Percentiles rank a stretch among this genome's conserved stretches.
Evolutionary conservation across 2,113 vertebrate genomes (phyloP).

Genomic region (Otocyon megalotis): DNA sequence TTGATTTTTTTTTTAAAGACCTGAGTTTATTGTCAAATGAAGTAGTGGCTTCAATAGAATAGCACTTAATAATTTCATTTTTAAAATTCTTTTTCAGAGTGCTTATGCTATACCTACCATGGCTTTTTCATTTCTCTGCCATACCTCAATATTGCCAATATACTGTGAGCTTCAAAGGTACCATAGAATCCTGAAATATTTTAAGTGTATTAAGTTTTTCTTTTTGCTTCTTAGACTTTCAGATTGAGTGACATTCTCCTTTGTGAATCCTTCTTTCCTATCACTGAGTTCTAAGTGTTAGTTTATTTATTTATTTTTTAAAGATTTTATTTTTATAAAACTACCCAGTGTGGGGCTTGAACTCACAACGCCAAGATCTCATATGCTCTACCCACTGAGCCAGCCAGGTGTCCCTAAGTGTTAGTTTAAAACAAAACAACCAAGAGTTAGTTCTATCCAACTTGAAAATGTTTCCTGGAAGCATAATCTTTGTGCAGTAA

Average conservation of each 20-base stretch:
- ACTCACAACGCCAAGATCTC: not conserved
- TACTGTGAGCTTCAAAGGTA: slow-evolving; percentile 95
- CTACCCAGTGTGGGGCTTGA: not conserved
- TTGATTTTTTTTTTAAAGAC: not conserved
- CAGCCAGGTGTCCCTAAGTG: not conserved
- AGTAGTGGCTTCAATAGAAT: slow-evolving; percentile 37
- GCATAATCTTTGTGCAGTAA: not conserved
- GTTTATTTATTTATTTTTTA: slow-evolving; percentile 12
- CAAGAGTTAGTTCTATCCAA: not conserved
- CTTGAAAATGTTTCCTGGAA: slow-evolving; percentile 18
- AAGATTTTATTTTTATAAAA: not conserved
- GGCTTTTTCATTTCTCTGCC: slow-evolving; percentile 99
- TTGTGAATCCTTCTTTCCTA: slow-evolving; percentile 7
- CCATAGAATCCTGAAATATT: slow-evolving; percentile 1
- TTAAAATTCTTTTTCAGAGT: slow-evolving; percentile 89
- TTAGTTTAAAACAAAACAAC: slow-evolving; percentile 50
- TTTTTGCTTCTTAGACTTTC: slow-evolving; percentile 42
- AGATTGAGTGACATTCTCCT: not conserved
- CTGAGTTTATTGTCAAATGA: slow-evolving; percentile 34
- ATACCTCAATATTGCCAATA: slow-evolving; percentile 97
- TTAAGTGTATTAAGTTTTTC: slow-evolving; percentile 16
- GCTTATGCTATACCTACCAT: slow-evolving; percentile 96
- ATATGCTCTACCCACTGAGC: not conserved
- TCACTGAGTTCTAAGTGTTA: slow-evolving; percentile 43
- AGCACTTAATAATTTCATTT: slow-evolving; percentile 54